Conservation (phyloP, 2,113 vertebrate species). For the Semnornis frantzii region DNA sequence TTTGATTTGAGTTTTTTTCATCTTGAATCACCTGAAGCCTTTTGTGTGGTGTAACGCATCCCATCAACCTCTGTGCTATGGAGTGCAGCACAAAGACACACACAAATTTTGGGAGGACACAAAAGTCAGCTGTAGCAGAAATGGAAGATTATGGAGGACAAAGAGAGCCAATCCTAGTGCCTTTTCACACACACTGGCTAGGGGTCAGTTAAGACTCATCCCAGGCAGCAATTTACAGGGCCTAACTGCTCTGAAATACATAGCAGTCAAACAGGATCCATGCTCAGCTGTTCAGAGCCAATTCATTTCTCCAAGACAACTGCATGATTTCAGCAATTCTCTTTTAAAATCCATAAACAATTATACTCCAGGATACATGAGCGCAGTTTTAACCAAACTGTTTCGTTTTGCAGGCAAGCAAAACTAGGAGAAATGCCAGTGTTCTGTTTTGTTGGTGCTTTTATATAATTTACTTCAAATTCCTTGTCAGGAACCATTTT, state of each 20-base stretch:
- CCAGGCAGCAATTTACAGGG: neutral
- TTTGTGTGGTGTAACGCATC: neutral
- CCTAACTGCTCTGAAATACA: neutral
- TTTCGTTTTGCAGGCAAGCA: neutral
- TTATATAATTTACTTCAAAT: neutral
- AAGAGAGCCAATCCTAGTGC: neutral
- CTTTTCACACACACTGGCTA: neutral
- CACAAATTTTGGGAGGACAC: neutral
- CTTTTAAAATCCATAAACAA: neutral
- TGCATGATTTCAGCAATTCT: neutral
- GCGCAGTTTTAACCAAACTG: neutral
- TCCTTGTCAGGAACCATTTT: neutral
- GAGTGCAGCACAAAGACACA: neutral
- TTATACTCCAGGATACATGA: neutral
- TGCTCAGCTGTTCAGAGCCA: neutral
- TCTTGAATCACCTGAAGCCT: neutral
- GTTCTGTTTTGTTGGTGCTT: neutral
- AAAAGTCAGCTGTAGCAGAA: neutral
- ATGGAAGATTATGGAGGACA: neutral
- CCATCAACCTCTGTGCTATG: neutral
- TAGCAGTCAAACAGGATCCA: accelerated
- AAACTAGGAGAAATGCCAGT: neutral
- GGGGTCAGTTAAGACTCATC: neutral
- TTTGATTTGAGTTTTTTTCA: neutral
- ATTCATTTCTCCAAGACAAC: neutral